Evolutionary conservation across 2,113 vertebrate species (phyloP).

Genomic region (Herpetotheres cachinnans): DNA sequence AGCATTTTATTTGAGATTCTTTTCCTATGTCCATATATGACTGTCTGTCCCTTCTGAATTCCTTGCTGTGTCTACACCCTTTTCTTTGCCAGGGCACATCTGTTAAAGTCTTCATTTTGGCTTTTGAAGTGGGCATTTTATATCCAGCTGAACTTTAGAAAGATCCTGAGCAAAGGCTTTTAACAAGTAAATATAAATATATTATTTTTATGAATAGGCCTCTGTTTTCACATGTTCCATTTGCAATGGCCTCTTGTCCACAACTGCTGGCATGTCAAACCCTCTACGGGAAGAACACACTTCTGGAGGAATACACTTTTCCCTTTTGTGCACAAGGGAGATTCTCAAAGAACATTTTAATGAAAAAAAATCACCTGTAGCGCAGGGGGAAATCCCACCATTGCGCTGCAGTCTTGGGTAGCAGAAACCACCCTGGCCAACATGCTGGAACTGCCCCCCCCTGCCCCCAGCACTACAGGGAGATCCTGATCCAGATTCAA

Average conservation of each 20-base stretch:
- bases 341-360: not conserved
- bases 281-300: not conserved
- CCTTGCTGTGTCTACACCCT: conserved; percentile 36
- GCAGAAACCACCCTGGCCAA: not conserved
- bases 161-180: conserved; percentile 29
- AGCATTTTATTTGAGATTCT: conserved; percentile 31
- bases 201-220: conserved; percentile 59
- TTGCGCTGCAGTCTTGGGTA: not conserved
- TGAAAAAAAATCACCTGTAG: not conserved
- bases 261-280: not conserved
- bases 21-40: not conserved
- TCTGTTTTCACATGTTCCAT: conserved; percentile 48
- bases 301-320: not conserved
- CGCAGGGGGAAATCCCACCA: not conserved
- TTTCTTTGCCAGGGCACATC: conserved; percentile 55
- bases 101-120: conserved; percentile 53
- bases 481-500: not conserved
- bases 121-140: conserved; percentile 54
- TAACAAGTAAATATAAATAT: conserved; percentile 56
- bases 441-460: not conserved
- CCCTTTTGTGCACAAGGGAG: not conserved
- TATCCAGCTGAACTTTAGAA: conserved; percentile 42
- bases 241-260: conserved; percentile 44
- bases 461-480: not conserved
- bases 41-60: conserved; percentile 28